These are phyloP conservation scores for Harpagifer antarcticus DNA, from an alignment of 2,797 vertebrate genomes.

Conservation along the genomic window DNA sequence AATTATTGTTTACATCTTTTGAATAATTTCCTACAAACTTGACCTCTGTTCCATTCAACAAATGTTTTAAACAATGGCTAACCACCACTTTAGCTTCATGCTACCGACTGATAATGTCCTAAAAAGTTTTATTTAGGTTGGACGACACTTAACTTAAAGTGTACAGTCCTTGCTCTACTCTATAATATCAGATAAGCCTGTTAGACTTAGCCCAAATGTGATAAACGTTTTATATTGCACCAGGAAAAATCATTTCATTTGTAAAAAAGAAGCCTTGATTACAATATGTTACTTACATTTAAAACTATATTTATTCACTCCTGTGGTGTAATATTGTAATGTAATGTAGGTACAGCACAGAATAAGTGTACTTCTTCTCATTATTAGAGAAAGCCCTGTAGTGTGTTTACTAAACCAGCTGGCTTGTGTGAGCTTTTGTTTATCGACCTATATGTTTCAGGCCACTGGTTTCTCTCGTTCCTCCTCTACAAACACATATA, in stretches of 20 bases:
- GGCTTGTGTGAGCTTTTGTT: slow-evolving; percentile 55
- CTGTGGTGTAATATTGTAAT: neutral
- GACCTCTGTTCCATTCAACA: slow-evolving; percentile 19
- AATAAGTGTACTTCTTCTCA: neutral
- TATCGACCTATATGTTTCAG: slow-evolving; percentile 49
- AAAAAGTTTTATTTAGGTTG: slow-evolving; percentile 1
- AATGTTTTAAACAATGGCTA: slow-evolving; percentile 21
- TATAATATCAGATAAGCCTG: neutral
- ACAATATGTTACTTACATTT: neutral
- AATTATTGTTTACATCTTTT: slow-evolving; percentile 24
- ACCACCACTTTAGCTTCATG: slow-evolving; percentile 28
- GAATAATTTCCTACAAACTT: slow-evolving; percentile 40
- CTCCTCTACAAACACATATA: slow-evolving; percentile 19
- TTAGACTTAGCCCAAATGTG: neutral
- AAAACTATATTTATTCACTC: neutral
- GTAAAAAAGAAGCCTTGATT: neutral
- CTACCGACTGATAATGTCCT: slow-evolving; percentile 18
- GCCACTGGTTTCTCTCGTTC: slow-evolving; percentile 43
- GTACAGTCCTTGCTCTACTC: neutral
- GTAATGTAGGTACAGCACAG: neutral
- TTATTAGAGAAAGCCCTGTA: slow-evolving; percentile 35
- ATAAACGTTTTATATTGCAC: neutral
- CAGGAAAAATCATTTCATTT: too few relatives aligned
- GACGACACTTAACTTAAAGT: neutral
- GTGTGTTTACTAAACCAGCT: slow-evolving; percentile 59